These are phyloP conservation scores for Smithornis capensis DNA, from an alignment of 2,113 vertebrate species.

Conservation along the genomic window DNA sequence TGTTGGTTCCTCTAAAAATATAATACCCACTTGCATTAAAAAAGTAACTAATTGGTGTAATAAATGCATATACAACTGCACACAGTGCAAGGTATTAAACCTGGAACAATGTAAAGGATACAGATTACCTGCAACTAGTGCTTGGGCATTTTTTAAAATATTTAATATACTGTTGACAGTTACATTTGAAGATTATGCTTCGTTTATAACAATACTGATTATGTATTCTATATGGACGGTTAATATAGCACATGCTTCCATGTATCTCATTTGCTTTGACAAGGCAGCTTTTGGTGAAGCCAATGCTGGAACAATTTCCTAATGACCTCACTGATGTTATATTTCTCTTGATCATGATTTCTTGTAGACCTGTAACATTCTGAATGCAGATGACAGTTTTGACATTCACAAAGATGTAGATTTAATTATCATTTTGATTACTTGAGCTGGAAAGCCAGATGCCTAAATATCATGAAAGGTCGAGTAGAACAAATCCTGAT, in stretches of 20 bases:
- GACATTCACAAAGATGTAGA: constrained; percentile 67
- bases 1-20: neutral
- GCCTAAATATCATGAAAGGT: constrained; percentile 73
- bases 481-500: constrained; percentile 56
- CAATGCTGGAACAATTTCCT: neutral
- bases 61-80: neutral
- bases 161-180: neutral
- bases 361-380: constrained; percentile 39
- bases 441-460: constrained; percentile 65
- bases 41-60: neutral
- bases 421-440: constrained; percentile 72
- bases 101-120: neutral
- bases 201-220: neutral
- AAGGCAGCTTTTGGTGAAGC: neutral
- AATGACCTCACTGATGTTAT: neutral
- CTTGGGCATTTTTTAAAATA: neutral
- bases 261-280: neutral
- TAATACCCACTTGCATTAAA: neutral
- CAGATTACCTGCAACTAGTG: neutral
- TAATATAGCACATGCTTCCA: neutral
- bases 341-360: constrained; percentile 52
- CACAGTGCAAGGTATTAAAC: neutral
- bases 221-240: neutral
- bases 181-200: neutral
- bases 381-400: constrained; percentile 67